Evolutionary conservation across 1,140 invertebrate genomes (phyloP).

Genomic region (Oedothorax gibbosus): DNA sequence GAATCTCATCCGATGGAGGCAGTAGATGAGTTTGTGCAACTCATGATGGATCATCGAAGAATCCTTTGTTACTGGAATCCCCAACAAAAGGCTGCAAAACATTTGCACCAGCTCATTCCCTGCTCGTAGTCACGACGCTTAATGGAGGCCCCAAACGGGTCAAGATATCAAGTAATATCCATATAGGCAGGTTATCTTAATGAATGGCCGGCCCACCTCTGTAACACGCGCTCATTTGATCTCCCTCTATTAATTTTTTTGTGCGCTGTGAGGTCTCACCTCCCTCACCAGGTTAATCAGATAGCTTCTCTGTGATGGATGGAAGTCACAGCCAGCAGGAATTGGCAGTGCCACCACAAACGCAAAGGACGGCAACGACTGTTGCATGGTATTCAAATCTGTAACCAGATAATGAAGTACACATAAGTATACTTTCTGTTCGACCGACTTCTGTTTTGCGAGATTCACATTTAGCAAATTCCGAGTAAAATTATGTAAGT

Average conservation of each 20-base stretch:
- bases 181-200: conserved; percentile 39
- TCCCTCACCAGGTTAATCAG: conserved; percentile 22
- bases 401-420: too few species aligned
- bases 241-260: conserved; percentile 52
- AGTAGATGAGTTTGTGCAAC: conserved; percentile 24
- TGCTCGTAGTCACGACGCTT: conserved; percentile 45
- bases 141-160: conserved; percentile 19
- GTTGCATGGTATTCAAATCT: too few species aligned
- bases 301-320: conserved; percentile 29
- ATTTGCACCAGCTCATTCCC: conserved; percentile 6
- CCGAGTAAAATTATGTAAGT: too few species aligned
- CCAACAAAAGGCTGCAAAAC: conserved; percentile 7
- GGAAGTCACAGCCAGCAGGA: conserved; percentile 29
- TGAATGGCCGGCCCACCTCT: conserved; percentile 46
- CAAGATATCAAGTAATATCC: conserved; percentile 20
- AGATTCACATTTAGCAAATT: too few species aligned
- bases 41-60: conserved; percentile 18
- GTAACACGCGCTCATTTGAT: conserved; percentile 40
- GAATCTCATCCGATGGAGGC: conserved; percentile 1
- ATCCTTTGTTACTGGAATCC: conserved; percentile 23
- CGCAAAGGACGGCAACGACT: too few species aligned
- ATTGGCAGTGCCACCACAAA: neutral
- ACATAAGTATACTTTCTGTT: too few species aligned
- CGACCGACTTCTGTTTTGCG: too few species aligned
- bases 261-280: conserved; percentile 41